These are phyloP conservation scores for Coregonus sp. DNA, from an alignment of 2,797 vertebrate species.

Conservation along the genomic window DNA sequence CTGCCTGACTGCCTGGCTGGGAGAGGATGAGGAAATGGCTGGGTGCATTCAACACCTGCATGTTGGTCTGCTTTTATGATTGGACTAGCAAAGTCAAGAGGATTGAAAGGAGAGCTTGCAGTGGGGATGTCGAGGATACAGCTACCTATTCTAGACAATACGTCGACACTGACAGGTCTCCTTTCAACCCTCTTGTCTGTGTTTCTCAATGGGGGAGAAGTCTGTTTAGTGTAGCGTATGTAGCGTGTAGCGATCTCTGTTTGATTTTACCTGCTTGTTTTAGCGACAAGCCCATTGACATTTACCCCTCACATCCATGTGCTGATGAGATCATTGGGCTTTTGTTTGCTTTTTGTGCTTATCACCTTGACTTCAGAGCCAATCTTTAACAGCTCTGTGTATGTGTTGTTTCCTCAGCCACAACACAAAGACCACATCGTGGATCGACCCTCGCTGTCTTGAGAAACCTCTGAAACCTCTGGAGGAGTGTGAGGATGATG, in stretches of 20 bases:
- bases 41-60: constrained; percentile 61
- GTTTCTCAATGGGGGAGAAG: background rate
- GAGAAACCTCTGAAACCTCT: constrained; percentile 92
- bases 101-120: background rate
- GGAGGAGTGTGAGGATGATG: constrained; percentile 98
- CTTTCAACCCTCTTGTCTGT: background rate
- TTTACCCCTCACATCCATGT: background rate
- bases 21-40: constrained; percentile 65
- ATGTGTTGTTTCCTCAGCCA: constrained; percentile 81
- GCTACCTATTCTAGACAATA: background rate
- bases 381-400: constrained; percentile 48
- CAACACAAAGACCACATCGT: constrained; percentile 99
- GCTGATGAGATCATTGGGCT: background rate
- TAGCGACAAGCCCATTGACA: background rate
- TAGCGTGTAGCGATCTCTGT: no score
- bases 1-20: background rate
- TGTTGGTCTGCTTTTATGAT: constrained; percentile 39
- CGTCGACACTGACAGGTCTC: background rate
- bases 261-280: no score
- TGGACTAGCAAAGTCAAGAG: background rate
- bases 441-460: constrained; percentile 97
- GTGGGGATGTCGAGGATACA: background rate
- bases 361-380: background rate
- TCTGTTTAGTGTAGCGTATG: background rate
- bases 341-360: background rate